phyloP scores from a whole-genome alignment of 2,888 invertebrate species.

The Microctonus aethiopoides region DNA sequence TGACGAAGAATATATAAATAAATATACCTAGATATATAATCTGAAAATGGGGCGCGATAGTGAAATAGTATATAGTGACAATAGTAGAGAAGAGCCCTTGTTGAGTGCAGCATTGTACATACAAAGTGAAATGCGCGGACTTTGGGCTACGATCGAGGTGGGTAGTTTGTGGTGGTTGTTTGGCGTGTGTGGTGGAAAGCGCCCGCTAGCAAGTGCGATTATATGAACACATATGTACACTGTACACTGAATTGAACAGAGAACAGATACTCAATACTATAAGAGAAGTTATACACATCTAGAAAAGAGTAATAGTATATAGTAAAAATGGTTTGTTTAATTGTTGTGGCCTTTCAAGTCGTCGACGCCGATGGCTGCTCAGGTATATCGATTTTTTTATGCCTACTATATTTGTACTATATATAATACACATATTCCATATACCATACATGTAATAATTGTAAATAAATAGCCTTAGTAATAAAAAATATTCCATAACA shows the following conservation, averaged over 20 bases:
- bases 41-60: background rate
- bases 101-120: conserved; percentile 21
- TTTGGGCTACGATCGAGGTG: conserved; percentile 22
- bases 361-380: conserved; percentile 37
- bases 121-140: conserved; percentile 42
- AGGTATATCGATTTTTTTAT: conserved; percentile 44
- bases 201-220: conserved; percentile 8
- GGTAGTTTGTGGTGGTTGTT: conserved; percentile 37
- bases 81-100: conserved; percentile 27
- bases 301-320: too few relatives aligned
- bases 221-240: background rate
- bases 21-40: too few relatives aligned
- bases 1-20: too few relatives aligned
- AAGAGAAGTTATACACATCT: too few relatives aligned
- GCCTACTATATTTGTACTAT: too few relatives aligned
- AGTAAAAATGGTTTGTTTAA: conserved; percentile 36
- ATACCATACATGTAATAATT: too few relatives aligned
- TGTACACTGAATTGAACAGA: background rate
- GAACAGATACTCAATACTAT: too few relatives aligned
- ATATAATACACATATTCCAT: too few relatives aligned
- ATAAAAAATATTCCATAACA: too few relatives aligned
- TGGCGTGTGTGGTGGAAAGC: conserved; percentile 23
- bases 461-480: too few relatives aligned
- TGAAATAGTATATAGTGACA: conserved; percentile 18
- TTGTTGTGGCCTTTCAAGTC: conserved; percentile 37